Evolutionary conservation across 2,113 vertebrate species (phyloP).

Genomic region (Clupea harengus): DNA sequence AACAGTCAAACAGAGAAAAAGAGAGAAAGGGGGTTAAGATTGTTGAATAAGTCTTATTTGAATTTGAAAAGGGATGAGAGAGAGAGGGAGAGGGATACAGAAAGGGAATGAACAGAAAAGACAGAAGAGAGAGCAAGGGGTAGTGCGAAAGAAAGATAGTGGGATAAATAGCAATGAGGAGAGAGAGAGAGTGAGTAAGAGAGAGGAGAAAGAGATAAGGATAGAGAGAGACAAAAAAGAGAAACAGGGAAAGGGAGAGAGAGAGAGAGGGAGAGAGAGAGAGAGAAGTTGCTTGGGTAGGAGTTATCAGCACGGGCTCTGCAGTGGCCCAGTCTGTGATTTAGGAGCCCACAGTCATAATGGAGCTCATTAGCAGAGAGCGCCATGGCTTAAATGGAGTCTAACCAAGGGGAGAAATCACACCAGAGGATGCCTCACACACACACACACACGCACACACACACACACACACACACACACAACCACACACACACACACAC

Average conservation of each 20-base stretch:
- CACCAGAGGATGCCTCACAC: neutral
- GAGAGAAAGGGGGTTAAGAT: neutral
- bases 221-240: neutral
- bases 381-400: neutral
- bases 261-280: neutral
- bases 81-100: neutral
- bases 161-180: neutral
- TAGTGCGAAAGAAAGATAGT: constrained; percentile 2
- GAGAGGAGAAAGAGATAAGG: neutral
- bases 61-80: neutral
- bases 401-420: neutral
- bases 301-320: neutral
- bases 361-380: constrained; percentile 23
- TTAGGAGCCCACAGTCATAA: constrained; percentile 9
- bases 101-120: neutral
- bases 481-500: neutral
- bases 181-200: neutral
- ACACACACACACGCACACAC: neutral
- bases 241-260: neutral
- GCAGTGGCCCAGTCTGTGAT: neutral
- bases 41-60: neutral
- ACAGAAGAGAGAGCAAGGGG: neutral
- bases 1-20: neutral
- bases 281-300: neutral
- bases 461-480: neutral